Conservation (phyloP, 2,113 vertebrate genomes). For the Glaucidium brasilianum region DNA sequence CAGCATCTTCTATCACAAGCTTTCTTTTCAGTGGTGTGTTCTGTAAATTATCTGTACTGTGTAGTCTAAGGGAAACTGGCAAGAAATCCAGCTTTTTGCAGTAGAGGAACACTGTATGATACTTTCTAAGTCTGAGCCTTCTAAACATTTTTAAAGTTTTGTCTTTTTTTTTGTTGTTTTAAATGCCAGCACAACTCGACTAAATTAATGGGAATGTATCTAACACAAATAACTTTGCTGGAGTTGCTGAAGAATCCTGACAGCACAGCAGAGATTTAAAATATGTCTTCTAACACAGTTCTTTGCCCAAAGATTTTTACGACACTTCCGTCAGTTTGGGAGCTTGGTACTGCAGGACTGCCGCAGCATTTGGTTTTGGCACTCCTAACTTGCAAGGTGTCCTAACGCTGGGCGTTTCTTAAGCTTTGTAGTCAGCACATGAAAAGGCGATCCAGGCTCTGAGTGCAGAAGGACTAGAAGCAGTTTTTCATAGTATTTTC, state of each 20-base stretch:
- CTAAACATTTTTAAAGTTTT: not conserved
- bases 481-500: slow-evolving; percentile 40
- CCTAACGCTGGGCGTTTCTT: not conserved
- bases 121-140: not conserved
- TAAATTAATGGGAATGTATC: not conserved
- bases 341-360: not conserved
- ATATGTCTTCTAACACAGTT: not conserved
- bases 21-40: not conserved
- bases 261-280: not conserved
- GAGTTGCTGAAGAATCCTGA: not conserved
- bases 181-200: not conserved
- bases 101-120: rapidly evolving
- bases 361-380: not conserved
- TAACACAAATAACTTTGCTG: not conserved
- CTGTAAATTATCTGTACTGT: not conserved
- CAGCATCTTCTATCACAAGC: not conserved
- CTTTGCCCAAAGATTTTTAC: not conserved
- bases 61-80: not conserved
- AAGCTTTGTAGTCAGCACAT: not conserved
- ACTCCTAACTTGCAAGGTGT: not conserved
- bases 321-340: not conserved
- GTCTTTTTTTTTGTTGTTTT: not conserved
- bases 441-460: not conserved
- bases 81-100: not conserved
- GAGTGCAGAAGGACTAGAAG: slow-evolving; percentile 9